A percentile compares a stretch with the other conserved stretches of the same genome.
phyloP scores from a whole-genome alignment of 2,113 vertebrate genomes.

The Grus americana region DNA sequence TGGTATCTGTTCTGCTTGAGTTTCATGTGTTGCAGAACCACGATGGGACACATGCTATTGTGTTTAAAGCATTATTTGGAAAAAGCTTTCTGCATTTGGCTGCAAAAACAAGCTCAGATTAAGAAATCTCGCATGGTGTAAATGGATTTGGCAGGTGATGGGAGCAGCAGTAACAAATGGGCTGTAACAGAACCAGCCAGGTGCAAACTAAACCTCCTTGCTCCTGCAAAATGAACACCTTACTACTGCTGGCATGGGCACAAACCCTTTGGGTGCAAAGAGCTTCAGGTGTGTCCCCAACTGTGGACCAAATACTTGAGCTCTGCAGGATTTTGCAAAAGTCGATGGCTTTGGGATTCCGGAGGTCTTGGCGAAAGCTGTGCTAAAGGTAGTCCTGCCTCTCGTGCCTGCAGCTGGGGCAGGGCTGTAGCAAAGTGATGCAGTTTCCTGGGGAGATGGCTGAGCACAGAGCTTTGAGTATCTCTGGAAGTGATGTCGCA shows the following conservation, averaged over 20 bases:
- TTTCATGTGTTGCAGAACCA: background rate
- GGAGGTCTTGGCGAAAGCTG: background rate
- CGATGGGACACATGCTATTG: accelerated
- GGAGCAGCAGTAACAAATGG: background rate
- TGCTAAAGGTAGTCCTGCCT: background rate
- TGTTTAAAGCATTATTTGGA: background rate
- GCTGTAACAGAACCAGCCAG: background rate
- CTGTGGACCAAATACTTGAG: background rate
- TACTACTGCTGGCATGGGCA: background rate
- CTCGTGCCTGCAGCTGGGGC: accelerated
- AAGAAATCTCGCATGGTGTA: background rate
- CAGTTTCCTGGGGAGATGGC: background rate
- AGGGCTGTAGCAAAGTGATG: background rate
- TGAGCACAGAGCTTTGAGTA: background rate
- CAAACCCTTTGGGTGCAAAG: background rate
- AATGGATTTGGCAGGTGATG: background rate
- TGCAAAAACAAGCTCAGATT: background rate
- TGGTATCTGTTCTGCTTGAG: background rate
- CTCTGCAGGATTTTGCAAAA: background rate
- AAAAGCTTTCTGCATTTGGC: background rate
- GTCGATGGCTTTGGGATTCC: background rate
- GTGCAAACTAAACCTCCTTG: background rate
- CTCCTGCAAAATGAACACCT: background rate
- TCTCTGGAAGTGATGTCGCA: background rate
- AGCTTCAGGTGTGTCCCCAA: background rate